phyloP scores from a whole-genome alignment of 2,888 invertebrate genomes.

The Sarcophaga carnaria region DNA sequence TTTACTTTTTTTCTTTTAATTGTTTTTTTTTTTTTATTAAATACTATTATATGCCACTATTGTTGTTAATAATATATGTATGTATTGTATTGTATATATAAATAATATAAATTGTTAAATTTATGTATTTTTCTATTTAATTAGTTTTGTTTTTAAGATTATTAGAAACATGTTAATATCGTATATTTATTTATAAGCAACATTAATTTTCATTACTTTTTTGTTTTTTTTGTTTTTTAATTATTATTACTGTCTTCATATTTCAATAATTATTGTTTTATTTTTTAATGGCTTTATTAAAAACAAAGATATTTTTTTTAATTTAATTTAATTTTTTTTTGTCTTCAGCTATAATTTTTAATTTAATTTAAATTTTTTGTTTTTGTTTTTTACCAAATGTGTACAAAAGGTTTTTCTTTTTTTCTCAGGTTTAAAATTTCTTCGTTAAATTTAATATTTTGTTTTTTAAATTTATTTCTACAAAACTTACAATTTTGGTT shows the following conservation, averaged over 20 bases:
- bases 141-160: background rate
- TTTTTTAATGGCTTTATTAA: conserved; percentile 33
- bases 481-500: conserved; percentile 38
- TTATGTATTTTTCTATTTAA: background rate
- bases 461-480: conserved; percentile 5
- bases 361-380: too few relatives aligned
- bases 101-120: conserved; percentile 6
- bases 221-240: conserved; percentile 11
- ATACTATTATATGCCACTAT: too few relatives aligned
- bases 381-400: conserved; percentile 51
- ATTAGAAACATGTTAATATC: too few relatives aligned
- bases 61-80: conserved; percentile 14
- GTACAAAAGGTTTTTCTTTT: conserved; percentile 52
- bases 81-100: conserved; percentile 23
- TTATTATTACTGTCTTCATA: background rate
- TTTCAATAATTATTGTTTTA: conserved; percentile 27
- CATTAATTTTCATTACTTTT: too few relatives aligned
- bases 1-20: too few relatives aligned
- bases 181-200: background rate
- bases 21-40: too few relatives aligned
- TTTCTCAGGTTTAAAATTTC: conserved; percentile 6
- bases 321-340: conserved; percentile 3
- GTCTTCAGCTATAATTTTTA: too few relatives aligned
- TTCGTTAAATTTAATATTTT: conserved; percentile 29
- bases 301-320: conserved; percentile 1